phyloP scores from a whole-genome alignment of 2,888 invertebrate species.

The Cerastoderma edule region DNA sequence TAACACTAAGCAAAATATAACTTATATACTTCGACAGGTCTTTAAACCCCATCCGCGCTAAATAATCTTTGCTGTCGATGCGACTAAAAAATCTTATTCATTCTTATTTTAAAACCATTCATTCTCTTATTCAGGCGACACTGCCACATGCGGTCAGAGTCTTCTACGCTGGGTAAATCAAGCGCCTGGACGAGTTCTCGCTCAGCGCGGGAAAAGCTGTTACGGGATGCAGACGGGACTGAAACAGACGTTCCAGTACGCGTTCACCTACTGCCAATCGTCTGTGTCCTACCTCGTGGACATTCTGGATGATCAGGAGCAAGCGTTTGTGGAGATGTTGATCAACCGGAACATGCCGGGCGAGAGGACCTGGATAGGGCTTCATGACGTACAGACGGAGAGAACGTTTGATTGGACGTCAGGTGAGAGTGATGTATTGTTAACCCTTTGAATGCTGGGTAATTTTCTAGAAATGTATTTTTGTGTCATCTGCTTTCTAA shows the following conservation, averaged over 20 bases:
- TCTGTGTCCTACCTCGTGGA: slow-evolving; percentile 15
- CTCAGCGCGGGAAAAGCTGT: slow-evolving; percentile 8
- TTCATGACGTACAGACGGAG: slow-evolving; percentile 17
- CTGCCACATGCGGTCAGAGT: background rate
- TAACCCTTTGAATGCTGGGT: no score
- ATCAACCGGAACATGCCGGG: slow-evolving; percentile 3
- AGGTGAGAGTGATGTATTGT: slow-evolving; percentile 1
- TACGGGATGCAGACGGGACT: slow-evolving; percentile 11
- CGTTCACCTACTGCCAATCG: slow-evolving; percentile 15
- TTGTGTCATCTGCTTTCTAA: no score
- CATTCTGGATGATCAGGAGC: slow-evolving; percentile 12
- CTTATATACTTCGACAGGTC: no score
- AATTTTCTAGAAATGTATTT: no score
- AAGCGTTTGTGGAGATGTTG: slow-evolving; percentile 17
- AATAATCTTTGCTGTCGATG: no score
- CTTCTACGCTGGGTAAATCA: background rate
- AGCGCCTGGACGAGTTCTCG: background rate
- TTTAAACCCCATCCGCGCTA: no score
- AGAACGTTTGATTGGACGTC: slow-evolving; percentile 19
- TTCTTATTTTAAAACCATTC: no score
- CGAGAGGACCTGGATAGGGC: slow-evolving; percentile 12
- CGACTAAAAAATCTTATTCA: no score
- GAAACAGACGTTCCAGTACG: slow-evolving; percentile 17
- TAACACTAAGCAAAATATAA: no score
- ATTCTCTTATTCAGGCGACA: slow-evolving; percentile 16